Conservation (phyloP, 2,888 invertebrate species). For the Corythucha ciliata region DNA sequence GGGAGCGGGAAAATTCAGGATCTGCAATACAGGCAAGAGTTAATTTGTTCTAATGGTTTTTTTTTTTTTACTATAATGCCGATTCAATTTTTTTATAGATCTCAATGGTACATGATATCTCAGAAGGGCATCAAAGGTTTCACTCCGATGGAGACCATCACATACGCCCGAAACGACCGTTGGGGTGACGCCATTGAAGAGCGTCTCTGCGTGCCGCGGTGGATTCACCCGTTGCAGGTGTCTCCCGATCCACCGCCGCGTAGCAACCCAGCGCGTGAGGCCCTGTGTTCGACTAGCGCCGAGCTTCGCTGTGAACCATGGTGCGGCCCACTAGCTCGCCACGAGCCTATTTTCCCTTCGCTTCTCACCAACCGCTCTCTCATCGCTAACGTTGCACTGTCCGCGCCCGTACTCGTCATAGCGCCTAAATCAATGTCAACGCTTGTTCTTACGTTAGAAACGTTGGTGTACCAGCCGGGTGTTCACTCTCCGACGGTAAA, state of each 20-base stretch:
- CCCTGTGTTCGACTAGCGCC: slow-evolving; percentile 40
- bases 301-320: slow-evolving; percentile 31
- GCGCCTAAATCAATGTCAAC: slow-evolving; percentile 29
- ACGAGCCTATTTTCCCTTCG: slow-evolving; percentile 34
- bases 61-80: too few species aligned
- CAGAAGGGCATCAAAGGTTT: slow-evolving; percentile 47
- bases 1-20: slow-evolving; percentile 49
- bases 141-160: slow-evolving; percentile 44
- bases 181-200: slow-evolving; percentile 41
- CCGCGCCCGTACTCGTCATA: slow-evolving; percentile 38
- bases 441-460: slow-evolving; percentile 35
- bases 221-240: slow-evolving; percentile 39
- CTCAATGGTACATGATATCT: slow-evolving; percentile 48
- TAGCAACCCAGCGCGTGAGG: slow-evolving; percentile 41
- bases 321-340: slow-evolving; percentile 30
- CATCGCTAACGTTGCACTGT: slow-evolving; percentile 37
- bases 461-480: slow-evolving; percentile 46
- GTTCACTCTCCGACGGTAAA: slow-evolving; percentile 43
- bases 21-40: slow-evolving; percentile 42
- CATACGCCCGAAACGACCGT: slow-evolving; percentile 37
- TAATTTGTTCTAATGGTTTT: too few species aligned
- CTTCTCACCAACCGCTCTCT: slow-evolving; percentile 36
- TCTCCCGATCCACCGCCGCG: slow-evolving; percentile 41
- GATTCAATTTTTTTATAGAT: too few species aligned
- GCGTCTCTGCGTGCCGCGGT: slow-evolving; percentile 44